Conservation (phyloP, 2,113 vertebrate species). For the Ibidorhyncha struthersii region DNA sequence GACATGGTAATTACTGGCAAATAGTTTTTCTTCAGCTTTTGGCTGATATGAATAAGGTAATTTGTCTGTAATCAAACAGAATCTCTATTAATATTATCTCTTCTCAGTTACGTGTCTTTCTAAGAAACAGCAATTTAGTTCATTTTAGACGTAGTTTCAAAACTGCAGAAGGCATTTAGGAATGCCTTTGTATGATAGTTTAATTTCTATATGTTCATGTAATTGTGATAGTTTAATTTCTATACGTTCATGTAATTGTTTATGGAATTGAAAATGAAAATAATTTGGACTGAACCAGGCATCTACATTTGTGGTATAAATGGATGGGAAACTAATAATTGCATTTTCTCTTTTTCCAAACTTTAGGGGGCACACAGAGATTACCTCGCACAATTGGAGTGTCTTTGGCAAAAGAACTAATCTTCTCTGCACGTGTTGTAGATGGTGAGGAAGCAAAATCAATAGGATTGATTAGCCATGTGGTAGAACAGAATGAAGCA, state of each 20-base stretch:
- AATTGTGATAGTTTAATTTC: too few species aligned
- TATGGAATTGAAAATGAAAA: not conserved
- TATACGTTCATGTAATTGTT: not conserved
- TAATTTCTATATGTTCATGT: not conserved
- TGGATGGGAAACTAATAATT: not conserved
- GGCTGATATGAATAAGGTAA: not conserved
- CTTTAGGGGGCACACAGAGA: slow-evolving; percentile 91
- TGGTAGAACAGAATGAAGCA: slow-evolving; percentile 88
- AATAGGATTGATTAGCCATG: slow-evolving; percentile 88
- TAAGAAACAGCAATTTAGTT: not conserved
- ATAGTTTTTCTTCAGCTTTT: not conserved
- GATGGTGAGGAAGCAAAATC: slow-evolving; percentile 87
- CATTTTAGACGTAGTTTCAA: not conserved
- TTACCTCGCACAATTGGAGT: slow-evolving; percentile 88
- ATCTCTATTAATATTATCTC: not conserved
- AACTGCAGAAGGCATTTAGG: not conserved
- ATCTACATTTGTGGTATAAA: not conserved
- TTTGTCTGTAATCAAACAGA: not conserved
- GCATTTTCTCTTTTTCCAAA: not conserved
- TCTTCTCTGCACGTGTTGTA: slow-evolving; percentile 89
- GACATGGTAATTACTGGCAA: not conserved
- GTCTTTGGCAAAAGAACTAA: slow-evolving; percentile 93
- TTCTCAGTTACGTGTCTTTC: not conserved
- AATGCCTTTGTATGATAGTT: not conserved
- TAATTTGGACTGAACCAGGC: not conserved